Evolutionary conservation across 2,888 invertebrate species (phyloP), one percentile per base, ranked within the genome.

Genomic region (Noctua janthe): DNA sequence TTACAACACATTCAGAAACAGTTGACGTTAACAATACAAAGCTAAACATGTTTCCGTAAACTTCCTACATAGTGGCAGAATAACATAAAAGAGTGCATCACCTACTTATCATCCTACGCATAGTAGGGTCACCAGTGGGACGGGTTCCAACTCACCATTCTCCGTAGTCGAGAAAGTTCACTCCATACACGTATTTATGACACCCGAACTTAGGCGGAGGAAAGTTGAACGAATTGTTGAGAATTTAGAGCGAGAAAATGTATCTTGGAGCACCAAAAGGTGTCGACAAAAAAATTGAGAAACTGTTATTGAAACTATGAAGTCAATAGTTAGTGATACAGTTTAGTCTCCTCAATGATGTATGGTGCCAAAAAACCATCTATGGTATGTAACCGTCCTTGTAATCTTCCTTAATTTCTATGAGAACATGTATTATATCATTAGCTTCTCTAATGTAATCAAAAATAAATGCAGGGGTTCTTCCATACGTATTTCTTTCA

Each of bases 21-120:
- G 15, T n/a, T 17, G 29, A 62, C 8, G 2, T 29, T 69, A 39
- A 49, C 23, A 70, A 39, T 39, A 49, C 20, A 76, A 71, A 66
- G 15, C 17, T 69, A 47, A 35, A 62, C 10, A 71, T 62, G 35
- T 70, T 67, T 64, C 66, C n/a, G 39, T 73, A n/a, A 74, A 69
- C 54, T 74, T 66, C 71, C 67, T 86, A 59, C 43, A 17, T 47
- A 39, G 39, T 59, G 54, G 56, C 20, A 29, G 72, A 82, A 82
- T 59, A 74, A 15, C 49, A 59, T 64, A 77, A 67, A 75, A 75
- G 35, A 73, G 62, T 72, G 43, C 75, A 87, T 85, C 81, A 86
- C 79, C 88, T 88, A 84, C 80, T 81, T 81, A 64, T 29, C 81
- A 67, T 81, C 84, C 87, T 78, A 77, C 87, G 87, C 87, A 73